Conservation (phyloP, 2,113 vertebrate genomes). For the Rhinolophus ferrumequinum region DNA sequence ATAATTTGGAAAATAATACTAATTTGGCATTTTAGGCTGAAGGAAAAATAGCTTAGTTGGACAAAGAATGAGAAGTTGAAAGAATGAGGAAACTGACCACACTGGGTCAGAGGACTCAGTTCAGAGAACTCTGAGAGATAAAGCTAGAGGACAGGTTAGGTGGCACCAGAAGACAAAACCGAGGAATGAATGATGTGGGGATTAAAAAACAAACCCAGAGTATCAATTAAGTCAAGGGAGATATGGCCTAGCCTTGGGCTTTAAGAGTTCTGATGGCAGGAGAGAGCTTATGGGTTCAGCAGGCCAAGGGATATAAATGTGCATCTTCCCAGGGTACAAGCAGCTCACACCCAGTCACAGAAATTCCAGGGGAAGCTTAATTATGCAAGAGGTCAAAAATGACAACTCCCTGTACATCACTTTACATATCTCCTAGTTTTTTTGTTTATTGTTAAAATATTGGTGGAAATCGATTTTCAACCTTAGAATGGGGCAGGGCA, state of each 20-base stretch:
- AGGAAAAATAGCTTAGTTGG: neutral
- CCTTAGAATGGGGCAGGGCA: neutral
- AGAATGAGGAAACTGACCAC: neutral
- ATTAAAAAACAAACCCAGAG: neutral
- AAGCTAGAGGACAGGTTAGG: neutral
- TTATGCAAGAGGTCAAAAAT: neutral
- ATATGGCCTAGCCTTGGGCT: neutral
- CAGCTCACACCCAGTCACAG: neutral
- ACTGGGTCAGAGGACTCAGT: neutral
- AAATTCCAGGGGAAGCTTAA: neutral
- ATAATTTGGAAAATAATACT: neutral
- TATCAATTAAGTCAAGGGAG: neutral
- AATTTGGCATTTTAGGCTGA: neutral
- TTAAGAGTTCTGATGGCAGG: neutral
- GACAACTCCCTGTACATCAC: neutral
- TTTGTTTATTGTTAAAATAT: constrained; percentile 38
- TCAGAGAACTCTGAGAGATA: neutral
- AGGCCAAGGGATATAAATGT: neutral
- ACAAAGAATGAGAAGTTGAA: constrained; percentile 32
- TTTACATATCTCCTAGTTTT: constrained; percentile 8
- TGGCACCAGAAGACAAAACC: neutral
- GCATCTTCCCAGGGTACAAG: neutral
- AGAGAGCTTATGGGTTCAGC: neutral
- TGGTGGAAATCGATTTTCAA: constrained; percentile 23
- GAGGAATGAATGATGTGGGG: neutral